Conservation (phyloP, 1,140 invertebrate species). For the Anoplophora glabripennis region DNA sequence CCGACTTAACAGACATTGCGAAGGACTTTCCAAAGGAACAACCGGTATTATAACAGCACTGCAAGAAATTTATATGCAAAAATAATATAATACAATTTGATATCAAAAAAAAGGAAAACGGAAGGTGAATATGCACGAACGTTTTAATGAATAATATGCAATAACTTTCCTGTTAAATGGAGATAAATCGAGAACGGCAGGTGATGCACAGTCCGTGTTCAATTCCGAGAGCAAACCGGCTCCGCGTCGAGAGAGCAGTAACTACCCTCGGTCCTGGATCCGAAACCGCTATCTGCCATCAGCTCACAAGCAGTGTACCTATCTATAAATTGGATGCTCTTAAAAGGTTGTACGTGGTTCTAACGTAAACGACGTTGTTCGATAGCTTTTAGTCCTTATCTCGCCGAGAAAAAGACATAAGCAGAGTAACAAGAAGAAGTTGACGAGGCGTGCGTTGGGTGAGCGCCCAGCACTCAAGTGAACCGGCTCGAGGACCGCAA, state of each 20-base stretch:
- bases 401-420: constrained; percentile 16
- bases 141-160: too few species aligned
- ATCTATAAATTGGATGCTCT: constrained; percentile 14
- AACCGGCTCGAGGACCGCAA: neutral
- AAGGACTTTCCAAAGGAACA: too few species aligned
- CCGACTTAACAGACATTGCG: too few species aligned
- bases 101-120: too few species aligned
- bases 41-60: too few species aligned
- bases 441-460: constrained; percentile 11
- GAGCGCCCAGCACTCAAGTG: neutral
- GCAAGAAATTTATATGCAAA: too few species aligned
- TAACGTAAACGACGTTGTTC: constrained; percentile 14
- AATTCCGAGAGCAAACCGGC: neutral
- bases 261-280: neutral
- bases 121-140: too few species aligned
- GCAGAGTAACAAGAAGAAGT: constrained; percentile 16
- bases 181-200: too few species aligned
- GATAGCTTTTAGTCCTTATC: constrained; percentile 16
- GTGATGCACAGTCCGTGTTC: too few species aligned
- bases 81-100: too few species aligned
- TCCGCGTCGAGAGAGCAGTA: neutral
- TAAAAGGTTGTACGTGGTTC: constrained; percentile 12
- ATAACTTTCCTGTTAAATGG: too few species aligned
- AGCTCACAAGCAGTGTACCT: neutral
- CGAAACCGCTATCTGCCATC: constrained; percentile 11